Base-by-base conservation (phyloP, 2,888 invertebrate genomes). In the Lypha dubia region DNA sequence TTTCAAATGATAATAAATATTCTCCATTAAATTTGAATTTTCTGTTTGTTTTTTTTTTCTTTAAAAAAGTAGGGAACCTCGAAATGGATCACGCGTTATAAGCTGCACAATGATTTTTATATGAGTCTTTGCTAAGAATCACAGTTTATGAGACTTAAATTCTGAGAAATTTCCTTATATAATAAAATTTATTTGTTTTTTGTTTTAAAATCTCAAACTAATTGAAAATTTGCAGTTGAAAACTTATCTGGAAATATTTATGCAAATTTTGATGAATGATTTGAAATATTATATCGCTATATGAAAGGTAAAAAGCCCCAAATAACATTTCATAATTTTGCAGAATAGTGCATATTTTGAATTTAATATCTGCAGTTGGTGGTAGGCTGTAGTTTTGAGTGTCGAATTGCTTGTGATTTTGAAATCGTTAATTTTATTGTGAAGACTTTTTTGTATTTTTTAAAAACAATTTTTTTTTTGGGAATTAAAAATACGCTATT, bases 401-500 rank as follows among this genome's bases (percentile, higher is more conserved):
- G 5, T 28, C 5, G 5, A 4, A 28, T 28, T 28, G 28, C 5
- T 2, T 28, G 28, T 28, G 28, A 28, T 4, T 28, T 28, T 28
- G 5, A 9, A 7, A 51, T 49, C 20, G 20, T 6, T 24, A 24
- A 24, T 44, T 24, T 35, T 62, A 22, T 46, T 41, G 22, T 70
- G 81, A 81, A 81, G 75, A 68, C 70, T 24, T 17, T 28, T 73
- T 32, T 11, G 15, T 41, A 32, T 49, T 53, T 38, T 28, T 46
- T 38, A 8, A n/a, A n/a, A n/a, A n/a, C n/a, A n/a, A n/a, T n/a
- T n/a, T n/a, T n/a, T 20, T 17, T n/a, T 46, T 46, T 46, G n/a
- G 3, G 20, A n/a, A 22, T 58, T 15, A 38, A 62, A 38, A 41
- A 44, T 20, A 15, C n/a, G 7, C n/a, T 56, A 49, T 46, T 53